Conservation (phyloP, 1,140 invertebrate species). For the Pachypsylla venusta region DNA sequence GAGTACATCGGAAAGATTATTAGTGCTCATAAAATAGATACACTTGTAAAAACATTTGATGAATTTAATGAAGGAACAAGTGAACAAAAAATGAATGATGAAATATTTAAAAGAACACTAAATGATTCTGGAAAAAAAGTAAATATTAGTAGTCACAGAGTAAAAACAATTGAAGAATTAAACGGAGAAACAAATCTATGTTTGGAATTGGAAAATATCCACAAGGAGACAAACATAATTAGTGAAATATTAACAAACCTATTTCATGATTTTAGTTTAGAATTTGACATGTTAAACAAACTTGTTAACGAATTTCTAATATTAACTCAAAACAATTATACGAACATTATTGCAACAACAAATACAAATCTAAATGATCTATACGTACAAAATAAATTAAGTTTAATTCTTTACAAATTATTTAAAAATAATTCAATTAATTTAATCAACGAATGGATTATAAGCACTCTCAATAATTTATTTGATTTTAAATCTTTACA, state of each 20-base stretch:
- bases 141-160: no score
- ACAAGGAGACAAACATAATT: neutral
- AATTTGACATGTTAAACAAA: neutral
- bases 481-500: neutral
- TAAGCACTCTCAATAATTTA: conserved; percentile 2
- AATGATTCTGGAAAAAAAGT: no score
- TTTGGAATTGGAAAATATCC: neutral
- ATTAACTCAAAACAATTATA: neutral
- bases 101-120: no score
- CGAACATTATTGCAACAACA: neutral
- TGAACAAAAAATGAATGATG: no score
- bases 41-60: no score
- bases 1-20: no score
- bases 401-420: neutral
- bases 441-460: conserved; percentile 1
- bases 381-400: neutral
- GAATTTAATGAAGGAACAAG: no score
- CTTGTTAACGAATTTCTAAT: neutral
- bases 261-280: neutral
- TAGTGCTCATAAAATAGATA: no score
- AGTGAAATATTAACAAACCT: neutral
- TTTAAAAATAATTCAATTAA: neutral
- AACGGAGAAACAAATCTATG: neutral
- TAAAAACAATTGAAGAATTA: neutral
- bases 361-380: neutral